Evolutionary conservation across 2,113 vertebrate species (phyloP).

Genomic region (Saccopteryx bilineata): DNA sequence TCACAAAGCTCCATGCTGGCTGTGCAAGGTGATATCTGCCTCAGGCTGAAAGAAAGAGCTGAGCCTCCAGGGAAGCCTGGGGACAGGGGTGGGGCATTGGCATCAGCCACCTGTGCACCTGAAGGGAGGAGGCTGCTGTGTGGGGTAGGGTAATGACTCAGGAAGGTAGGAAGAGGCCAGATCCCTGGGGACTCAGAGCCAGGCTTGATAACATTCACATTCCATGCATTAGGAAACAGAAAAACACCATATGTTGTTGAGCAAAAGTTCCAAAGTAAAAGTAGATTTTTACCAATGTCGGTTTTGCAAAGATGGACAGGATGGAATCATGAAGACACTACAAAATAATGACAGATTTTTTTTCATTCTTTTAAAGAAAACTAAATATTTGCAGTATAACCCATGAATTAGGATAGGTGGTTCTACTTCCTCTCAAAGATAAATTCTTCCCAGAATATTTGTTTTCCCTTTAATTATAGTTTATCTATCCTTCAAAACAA

Average conservation of each 20-base stretch:
- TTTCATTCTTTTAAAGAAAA: background rate
- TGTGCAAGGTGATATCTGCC: background rate
- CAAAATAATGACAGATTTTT: background rate
- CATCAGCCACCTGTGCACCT: too few relatives aligned
- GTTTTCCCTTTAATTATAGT: background rate
- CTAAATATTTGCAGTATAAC: background rate
- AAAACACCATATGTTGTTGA: background rate
- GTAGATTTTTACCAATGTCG: background rate
- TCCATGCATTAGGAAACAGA: background rate
- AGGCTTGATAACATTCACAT: background rate
- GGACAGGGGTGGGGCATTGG: too few relatives aligned
- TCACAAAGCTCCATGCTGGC: background rate
- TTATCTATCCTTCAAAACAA: background rate
- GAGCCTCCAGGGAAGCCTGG: background rate
- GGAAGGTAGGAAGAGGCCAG: background rate
- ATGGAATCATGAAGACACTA: background rate
- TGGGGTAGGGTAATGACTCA: background rate
- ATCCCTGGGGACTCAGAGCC: background rate
- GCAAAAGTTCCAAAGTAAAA: background rate
- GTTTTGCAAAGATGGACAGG: background rate
- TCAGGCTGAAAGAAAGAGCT: background rate
- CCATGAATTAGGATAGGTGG: background rate
- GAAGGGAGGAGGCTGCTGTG: background rate
- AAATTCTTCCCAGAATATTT: background rate
- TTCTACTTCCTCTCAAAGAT: background rate